Evolutionary conservation across 1,140 invertebrate species (phyloP), one percentile per base, ranked within the genome.

Genomic region (Aradophagus sp.): DNA sequence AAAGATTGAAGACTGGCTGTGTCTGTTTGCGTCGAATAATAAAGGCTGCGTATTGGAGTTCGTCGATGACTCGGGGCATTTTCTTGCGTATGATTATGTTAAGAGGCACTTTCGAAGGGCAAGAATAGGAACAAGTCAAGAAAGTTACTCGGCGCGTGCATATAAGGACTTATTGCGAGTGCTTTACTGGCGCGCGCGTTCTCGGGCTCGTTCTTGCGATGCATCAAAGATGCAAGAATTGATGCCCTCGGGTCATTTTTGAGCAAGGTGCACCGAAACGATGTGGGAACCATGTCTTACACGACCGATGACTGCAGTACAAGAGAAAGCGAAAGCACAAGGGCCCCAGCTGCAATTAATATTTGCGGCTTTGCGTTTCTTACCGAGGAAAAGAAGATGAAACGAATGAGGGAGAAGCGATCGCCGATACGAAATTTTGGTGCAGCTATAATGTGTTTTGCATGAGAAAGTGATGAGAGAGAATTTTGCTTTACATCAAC

Each of bases 251-350:
- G 53, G 58, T 35, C 13, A 45, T 62, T 74, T 76, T 74, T 69
- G 11, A 45, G 69, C 66, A 66, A 55, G 48, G 41, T 59, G 71
- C 62, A 70, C 58, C 16, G 48, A 36, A 68, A 76, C 53, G 55
- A 76, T 53, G 73, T 56, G 78, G 62, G 74, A 78, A 78, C 69
- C 58, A 35, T 76, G 71, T 65, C 53, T 52, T 74, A 67, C 68
- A 58, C 13, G 47, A 41, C 47, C 65, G 55, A 42, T 42, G 61
- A 67, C 44, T 47, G 20, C 32, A 20, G 10, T 1, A 36, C 20
- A 12, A 29, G 11, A 29, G 48, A 29, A 42, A 56, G 63, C 47
- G 61, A 61, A 77, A 55, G 55, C 34, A 61, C 17, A 45, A 15
- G 56, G 39, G 42, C 55, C 17, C 15, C 20, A 29, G 15, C 20